A percentile compares a stretch with the other conserved stretches of the same genome.
These are phyloP conservation scores for Antechinus stuartii DNA, from an alignment of 2,113 vertebrate genomes.

Conservation along the genomic window DNA sequence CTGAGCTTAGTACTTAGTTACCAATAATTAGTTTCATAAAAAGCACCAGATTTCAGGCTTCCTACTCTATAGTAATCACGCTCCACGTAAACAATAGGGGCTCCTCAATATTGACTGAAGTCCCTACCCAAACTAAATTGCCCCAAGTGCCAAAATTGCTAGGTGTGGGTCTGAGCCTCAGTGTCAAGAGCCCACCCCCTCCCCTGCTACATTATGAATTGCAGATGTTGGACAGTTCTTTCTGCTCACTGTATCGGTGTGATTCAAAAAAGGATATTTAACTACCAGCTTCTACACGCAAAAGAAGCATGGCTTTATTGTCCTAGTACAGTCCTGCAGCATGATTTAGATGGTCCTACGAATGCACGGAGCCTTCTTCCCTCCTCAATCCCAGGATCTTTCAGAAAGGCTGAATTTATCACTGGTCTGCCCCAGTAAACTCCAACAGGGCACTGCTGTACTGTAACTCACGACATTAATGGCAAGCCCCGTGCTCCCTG, in stretches of 20 bases:
- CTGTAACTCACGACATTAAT: conserved; percentile 61
- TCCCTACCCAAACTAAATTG: not conserved
- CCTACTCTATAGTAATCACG: not conserved
- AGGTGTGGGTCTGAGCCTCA: not conserved
- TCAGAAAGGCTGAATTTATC: conserved; percentile 70
- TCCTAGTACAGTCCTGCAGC: conserved; percentile 52
- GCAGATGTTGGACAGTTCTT: not conserved
- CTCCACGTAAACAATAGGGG: not conserved
- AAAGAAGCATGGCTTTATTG: conserved; percentile 16
- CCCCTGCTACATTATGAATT: not conserved
- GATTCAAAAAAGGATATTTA: not conserved
- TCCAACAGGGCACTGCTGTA: conserved; percentile 44
- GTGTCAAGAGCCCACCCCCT: not conserved
- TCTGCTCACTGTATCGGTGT: not conserved
- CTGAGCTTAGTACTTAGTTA: not conserved
- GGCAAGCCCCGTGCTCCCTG: conserved; percentile 66
- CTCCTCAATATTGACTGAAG: not conserved
- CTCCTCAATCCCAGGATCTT: conserved; percentile 54
- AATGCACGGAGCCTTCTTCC: conserved; percentile 45
- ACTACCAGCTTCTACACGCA: not conserved
- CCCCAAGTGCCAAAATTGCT: not conserved
- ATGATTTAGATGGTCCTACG: conserved; percentile 63
- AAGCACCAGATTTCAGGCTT: not conserved
- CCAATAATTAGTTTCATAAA: not conserved
- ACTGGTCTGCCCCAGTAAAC: conserved; percentile 63